Conservation (phyloP, 2,888 invertebrate genomes). For the Tenodera sinensis region DNA sequence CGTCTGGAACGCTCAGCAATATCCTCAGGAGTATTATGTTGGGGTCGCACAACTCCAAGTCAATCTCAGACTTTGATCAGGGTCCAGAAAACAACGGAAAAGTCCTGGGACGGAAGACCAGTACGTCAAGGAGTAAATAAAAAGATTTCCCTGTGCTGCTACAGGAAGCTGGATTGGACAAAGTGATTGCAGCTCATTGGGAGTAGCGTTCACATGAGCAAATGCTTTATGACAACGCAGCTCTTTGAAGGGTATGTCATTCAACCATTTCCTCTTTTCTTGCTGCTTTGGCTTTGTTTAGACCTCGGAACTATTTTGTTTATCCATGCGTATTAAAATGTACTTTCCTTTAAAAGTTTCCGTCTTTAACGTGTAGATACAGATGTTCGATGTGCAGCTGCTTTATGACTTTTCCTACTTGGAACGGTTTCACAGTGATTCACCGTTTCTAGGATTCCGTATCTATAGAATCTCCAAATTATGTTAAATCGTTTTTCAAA, state of each 20-base stretch:
- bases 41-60: not conserved
- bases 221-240: not conserved
- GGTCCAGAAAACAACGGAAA: not conserved
- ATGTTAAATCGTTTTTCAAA: too few species aligned
- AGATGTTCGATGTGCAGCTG: too few species aligned
- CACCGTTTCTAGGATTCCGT: too few species aligned
- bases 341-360: too few species aligned
- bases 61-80: constrained; percentile 17
- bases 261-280: not conserved
- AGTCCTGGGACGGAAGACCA: not conserved
- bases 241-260: not conserved
- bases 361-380: too few species aligned
- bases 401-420: too few species aligned
- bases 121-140: not conserved
- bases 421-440: too few species aligned
- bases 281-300: not conserved
- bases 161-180: not conserved
- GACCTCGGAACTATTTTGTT: too few species aligned
- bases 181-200: not conserved
- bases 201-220: not conserved
- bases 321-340: too few species aligned
- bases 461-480: too few species aligned
- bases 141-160: not conserved
- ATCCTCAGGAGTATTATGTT: not conserved
- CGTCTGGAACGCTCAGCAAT: not conserved